phyloP scores from a whole-genome alignment of 2,113 vertebrate genomes.

The Calyptomena viridis region DNA sequence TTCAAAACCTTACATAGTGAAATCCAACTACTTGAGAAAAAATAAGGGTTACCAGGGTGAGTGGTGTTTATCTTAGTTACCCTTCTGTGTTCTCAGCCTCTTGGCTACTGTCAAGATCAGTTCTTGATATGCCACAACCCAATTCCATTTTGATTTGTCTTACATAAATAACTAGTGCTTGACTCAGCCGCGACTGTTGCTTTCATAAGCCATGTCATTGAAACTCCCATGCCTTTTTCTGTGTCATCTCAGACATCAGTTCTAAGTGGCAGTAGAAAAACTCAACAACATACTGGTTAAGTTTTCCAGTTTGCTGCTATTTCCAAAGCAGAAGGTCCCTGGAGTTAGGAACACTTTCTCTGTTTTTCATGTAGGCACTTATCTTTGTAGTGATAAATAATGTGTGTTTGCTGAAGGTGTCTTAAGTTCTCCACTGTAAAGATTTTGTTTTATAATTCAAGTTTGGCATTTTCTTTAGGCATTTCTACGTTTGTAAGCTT shows the following conservation, averaged over 20 bases:
- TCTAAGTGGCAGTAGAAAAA: neutral
- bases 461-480: neutral
- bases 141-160: neutral
- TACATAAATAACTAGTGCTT: neutral
- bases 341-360: neutral
- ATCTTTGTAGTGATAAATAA: neutral
- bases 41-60: neutral
- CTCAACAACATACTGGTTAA: neutral
- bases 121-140: neutral
- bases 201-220: neutral
- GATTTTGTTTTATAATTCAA: neutral
- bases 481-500: slow-evolving; percentile 2
- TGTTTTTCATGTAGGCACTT: neutral
- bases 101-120: neutral
- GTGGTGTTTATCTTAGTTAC: neutral
- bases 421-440: neutral
- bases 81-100: neutral
- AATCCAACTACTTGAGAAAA: neutral
- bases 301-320: neutral
- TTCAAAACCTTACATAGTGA: neutral
- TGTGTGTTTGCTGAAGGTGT: neutral
- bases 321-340: neutral
- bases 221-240: neutral
- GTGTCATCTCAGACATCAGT: neutral
- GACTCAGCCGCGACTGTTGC: neutral